These are phyloP conservation scores for Rhorus exstirpatorius DNA, from an alignment of 2,888 invertebrate species.

Conservation along the genomic window DNA sequence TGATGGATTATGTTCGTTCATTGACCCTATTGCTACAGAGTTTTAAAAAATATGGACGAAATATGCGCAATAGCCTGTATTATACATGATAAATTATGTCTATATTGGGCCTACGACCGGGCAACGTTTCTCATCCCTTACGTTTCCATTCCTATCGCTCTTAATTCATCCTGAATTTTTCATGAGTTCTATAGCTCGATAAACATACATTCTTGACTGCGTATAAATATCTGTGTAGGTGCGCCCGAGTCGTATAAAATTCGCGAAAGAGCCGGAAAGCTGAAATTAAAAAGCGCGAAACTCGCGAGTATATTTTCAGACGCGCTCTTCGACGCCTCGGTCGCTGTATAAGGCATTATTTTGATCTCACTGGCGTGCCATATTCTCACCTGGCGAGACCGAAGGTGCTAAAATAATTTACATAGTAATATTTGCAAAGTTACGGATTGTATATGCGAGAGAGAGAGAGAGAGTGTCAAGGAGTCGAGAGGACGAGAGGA, in stretches of 20 bases:
- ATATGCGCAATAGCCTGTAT: too few species aligned
- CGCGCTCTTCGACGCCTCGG: slow-evolving; percentile 18
- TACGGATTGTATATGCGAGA: slow-evolving; percentile 49
- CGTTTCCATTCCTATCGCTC: too few species aligned
- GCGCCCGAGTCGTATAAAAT: not conserved
- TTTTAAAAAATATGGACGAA: too few species aligned
- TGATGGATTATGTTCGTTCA: too few species aligned
- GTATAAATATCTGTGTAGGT: slow-evolving; percentile 1
- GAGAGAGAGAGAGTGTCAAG: not conserved
- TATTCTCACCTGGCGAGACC: slow-evolving; percentile 2
- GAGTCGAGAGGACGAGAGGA: not conserved
- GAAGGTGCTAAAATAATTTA: slow-evolving; percentile 61
- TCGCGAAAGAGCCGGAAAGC: slow-evolving; percentile 1
- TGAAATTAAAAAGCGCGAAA: slow-evolving; percentile 5
- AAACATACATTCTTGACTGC: not conserved
- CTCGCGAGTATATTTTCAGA: slow-evolving; percentile 26
- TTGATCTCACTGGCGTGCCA: not conserved
- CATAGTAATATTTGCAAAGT: slow-evolving; percentile 66
- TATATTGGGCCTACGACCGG: too few species aligned
- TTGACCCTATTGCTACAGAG: too few species aligned
- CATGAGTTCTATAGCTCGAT: not conserved
- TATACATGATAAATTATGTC: too few species aligned
- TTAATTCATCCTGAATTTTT: not conserved
- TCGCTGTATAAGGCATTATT: slow-evolving; percentile 12
- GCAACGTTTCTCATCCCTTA: too few species aligned